phyloP scores from a whole-genome alignment of 2,888 invertebrate genomes.

The Clusia tigrina region DNA sequence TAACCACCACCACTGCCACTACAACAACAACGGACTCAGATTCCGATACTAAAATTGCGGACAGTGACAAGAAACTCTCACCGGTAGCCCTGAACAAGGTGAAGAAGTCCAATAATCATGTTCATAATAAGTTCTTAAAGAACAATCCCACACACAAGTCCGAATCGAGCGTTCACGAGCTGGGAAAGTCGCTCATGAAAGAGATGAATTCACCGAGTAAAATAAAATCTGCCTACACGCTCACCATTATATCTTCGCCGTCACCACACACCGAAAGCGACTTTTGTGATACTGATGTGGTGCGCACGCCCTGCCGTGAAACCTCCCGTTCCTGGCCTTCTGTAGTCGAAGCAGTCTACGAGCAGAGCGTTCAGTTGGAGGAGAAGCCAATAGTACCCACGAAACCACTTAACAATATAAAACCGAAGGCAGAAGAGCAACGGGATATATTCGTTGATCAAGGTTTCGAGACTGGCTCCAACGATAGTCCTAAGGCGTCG shows the following conservation, averaged over 20 bases:
- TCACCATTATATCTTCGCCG: slow-evolving; percentile 54
- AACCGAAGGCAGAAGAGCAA: background rate
- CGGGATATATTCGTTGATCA: slow-evolving; percentile 54
- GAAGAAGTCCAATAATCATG: slow-evolving; percentile 16
- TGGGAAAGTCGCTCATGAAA: slow-evolving; percentile 47
- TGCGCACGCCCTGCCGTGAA: slow-evolving; percentile 32
- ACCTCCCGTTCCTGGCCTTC: slow-evolving; percentile 33
- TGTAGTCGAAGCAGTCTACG: slow-evolving; percentile 8
- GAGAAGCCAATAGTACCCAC: slow-evolving; percentile 13
- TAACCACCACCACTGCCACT: slow-evolving; percentile 41
- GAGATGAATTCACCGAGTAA: slow-evolving; percentile 52
- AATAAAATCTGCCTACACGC: slow-evolving; percentile 54
- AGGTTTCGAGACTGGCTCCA: slow-evolving; percentile 60
- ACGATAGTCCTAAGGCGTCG: slow-evolving; percentile 49
- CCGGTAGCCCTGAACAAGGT: background rate
- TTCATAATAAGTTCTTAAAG: slow-evolving; percentile 14
- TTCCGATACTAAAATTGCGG: slow-evolving; percentile 41
- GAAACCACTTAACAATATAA: slow-evolving; percentile 2
- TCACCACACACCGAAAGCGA: slow-evolving; percentile 52
- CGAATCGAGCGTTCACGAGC: slow-evolving; percentile 42
- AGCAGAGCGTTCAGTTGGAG: background rate
- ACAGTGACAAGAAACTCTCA: slow-evolving; percentile 8
- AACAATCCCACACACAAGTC: background rate
- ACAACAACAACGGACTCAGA: slow-evolving; percentile 56
- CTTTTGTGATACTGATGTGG: slow-evolving; percentile 42